Evolutionary conservation across 2,797 vertebrate species (phyloP), one percentile per base, ranked within the genome.

Genomic region (Iguana delicatissima): DNA sequence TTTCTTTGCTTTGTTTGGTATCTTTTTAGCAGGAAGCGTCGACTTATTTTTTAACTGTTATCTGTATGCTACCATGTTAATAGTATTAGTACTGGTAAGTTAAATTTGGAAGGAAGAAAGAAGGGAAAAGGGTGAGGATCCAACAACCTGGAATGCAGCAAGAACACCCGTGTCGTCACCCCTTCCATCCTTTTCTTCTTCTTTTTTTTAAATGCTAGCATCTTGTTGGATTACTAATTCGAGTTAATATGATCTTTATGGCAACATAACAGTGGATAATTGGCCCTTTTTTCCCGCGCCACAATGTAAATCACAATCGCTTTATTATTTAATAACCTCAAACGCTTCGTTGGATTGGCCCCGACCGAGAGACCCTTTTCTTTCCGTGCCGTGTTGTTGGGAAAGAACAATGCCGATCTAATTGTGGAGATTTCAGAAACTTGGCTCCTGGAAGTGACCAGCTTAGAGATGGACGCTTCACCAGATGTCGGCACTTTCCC

Each of bases 271-370:
- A 97, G 97, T 97, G 96, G 97, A 97, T 99, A 99, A 99, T 98
- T 98, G 98, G 97, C 97, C 98, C 96, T 98, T 98, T 97, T 98
- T 97, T 96, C 96, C 93, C 8, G 93, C 95, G 95, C 98, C 98
- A 98, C 98, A 98, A 98, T 98, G 98, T 98, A 98, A 98, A 98
- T 98, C 98, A 98, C 98, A 98, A 98, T 98, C 98, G 98, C 98
- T 98, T 98, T 99, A 98, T 99, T 98, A 98, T 99, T 99, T 98
- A 99, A 99, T 98, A 98, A 98, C 97, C 98, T 98, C 98, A 98
- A 98, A 98, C 97, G 98, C 98, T 98, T 98, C 97, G 97, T 97
- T 98, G 98, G 97, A 98, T 97, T 97, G 98, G 97, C 97, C 97
- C 97, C 97, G 97, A 97, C 98, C 97, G 97, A 97, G 98, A 96